Base-by-base conservation (phyloP, 2,797 vertebrate species). In the Microchirus variegatus region DNA sequence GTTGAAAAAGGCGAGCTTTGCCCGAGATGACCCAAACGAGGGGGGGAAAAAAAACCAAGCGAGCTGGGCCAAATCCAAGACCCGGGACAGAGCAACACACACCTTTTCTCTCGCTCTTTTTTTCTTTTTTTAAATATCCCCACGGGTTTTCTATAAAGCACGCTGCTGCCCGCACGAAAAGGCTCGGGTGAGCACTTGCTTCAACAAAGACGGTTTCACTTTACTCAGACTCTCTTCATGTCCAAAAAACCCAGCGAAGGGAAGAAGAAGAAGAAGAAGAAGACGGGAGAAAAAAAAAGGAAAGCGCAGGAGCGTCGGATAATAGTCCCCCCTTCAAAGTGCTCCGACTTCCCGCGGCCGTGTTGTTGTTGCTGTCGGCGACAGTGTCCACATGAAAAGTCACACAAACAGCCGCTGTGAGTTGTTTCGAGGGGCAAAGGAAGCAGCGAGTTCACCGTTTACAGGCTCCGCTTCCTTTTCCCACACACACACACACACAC, bases 171-270 rank as follows among this genome's bases (percentile, higher is more conserved):
- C 78, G 77, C 78, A 79, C 75, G 81, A 73, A 89, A 67, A 77
- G 63, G 75, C 82, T 78, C 78, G 59, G 80, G 60, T 82, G 84
- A 85, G 87, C 93, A 93, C 94, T 91, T 88, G 93, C 86, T 85
- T 92, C 94, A 95, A 95, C 96, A 97, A 96, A 96, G 95, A 93
- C 90, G 90, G 92, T 90, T 93, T 90, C 90, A 90, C 90, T 90
- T 91, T 87, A 89, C 85, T 83, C 85, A 79, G 75, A 81, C 61
- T 73, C 73, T 77, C 78, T 82, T 81, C 85, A 47, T 84, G 85
- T 82, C 84, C 75, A 59, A 67, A 68, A 74, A 38, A 49, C 37
- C 70, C 78, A 71, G 80, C 69, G 75, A n/a, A 13, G 14, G 69
- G 72, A 50, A 13, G 13, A n/a, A n/a, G n/a, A n/a, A n/a, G n/a